These are phyloP conservation scores for Habroteleia sp. DNA, from an alignment of 2,888 invertebrate genomes.

Conservation along the genomic window DNA sequence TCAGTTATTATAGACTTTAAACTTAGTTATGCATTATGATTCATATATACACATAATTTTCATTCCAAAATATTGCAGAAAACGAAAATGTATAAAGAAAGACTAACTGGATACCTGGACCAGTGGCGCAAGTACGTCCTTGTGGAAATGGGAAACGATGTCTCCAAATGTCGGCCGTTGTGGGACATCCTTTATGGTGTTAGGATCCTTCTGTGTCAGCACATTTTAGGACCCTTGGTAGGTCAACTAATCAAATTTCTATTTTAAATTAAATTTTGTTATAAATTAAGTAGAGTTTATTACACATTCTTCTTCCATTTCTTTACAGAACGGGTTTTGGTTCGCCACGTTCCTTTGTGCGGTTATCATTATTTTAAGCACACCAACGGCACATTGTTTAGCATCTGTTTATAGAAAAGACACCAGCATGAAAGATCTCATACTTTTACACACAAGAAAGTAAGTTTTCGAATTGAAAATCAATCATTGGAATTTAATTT, in stretches of 20 bases:
- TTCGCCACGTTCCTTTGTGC: slow-evolving; percentile 84
- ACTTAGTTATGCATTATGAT: no score
- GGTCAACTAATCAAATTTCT: no score
- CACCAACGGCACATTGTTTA: slow-evolving; percentile 85
- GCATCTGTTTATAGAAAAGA: slow-evolving; percentile 81
- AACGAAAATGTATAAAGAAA: slow-evolving; percentile 83
- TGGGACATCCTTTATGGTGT: slow-evolving; percentile 87
- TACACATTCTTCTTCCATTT: not conserved
- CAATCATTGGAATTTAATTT: no score
- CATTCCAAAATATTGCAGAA: slow-evolving; percentile 79
- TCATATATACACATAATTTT: not conserved
- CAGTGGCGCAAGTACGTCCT: slow-evolving; percentile 87
- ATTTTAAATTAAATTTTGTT: no score
- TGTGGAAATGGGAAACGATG: slow-evolving; percentile 84
- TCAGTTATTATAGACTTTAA: no score
- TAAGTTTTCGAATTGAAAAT: slow-evolving; percentile 67
- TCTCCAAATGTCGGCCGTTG: slow-evolving; percentile 87
- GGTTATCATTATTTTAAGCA: slow-evolving; percentile 83
- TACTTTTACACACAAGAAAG: slow-evolving; percentile 71
- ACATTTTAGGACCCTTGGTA: slow-evolving; percentile 86
- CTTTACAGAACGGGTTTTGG: slow-evolving; percentile 86
- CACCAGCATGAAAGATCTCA: slow-evolving; percentile 66
- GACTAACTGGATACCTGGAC: slow-evolving; percentile 85
- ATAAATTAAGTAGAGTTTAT: no score
- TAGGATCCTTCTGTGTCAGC: slow-evolving; percentile 84